These are phyloP conservation scores for Blastomussa wellsi DNA, from an alignment of 92 coral and sea anemone genomes.

Conservation along the genomic window DNA sequence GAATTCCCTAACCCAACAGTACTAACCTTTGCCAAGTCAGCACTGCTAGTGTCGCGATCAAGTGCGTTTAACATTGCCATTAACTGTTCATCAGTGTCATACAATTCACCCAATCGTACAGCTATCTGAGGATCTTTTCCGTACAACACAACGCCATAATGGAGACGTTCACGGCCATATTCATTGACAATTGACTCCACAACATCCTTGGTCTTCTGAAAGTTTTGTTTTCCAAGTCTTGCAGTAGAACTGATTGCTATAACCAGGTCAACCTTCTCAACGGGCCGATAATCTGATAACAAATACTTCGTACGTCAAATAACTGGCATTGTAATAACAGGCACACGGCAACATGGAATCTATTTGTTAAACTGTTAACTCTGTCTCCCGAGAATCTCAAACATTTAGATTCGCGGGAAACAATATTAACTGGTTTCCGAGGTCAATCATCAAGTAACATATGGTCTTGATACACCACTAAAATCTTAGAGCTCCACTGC, in stretches of 20 bases:
- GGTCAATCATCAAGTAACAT: too few species aligned
- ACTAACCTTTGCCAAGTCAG: slow-evolving; percentile 37
- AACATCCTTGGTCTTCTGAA: slow-evolving; percentile 67
- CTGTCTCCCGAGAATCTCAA: too few species aligned
- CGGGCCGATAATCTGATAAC: slow-evolving; percentile 21
- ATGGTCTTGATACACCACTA: not conserved
- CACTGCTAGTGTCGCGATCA: not conserved
- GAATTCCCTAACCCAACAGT: not conserved
- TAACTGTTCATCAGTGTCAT: not conserved
- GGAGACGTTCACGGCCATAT: slow-evolving; percentile 56
- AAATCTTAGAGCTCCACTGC: not conserved
- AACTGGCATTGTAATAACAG: too few species aligned
- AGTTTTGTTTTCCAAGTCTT: slow-evolving; percentile 56
- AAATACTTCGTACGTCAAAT: not conserved
- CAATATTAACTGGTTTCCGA: too few species aligned
- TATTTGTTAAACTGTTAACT: too few species aligned
- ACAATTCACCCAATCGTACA: slow-evolving; percentile 5
- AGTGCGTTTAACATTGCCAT: slow-evolving; percentile 4
- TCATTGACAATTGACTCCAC: slow-evolving; percentile 53
- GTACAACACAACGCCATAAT: slow-evolving; percentile 26
- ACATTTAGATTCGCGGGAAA: too few species aligned
- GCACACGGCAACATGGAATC: too few species aligned
- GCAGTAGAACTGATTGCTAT: slow-evolving; percentile 76
- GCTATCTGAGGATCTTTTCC: slow-evolving; percentile 13
- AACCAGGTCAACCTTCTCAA: slow-evolving; percentile 69